These are phyloP conservation scores for Nestor notabilis DNA, from an alignment of 2,113 vertebrate genomes.

Conservation along the genomic window DNA sequence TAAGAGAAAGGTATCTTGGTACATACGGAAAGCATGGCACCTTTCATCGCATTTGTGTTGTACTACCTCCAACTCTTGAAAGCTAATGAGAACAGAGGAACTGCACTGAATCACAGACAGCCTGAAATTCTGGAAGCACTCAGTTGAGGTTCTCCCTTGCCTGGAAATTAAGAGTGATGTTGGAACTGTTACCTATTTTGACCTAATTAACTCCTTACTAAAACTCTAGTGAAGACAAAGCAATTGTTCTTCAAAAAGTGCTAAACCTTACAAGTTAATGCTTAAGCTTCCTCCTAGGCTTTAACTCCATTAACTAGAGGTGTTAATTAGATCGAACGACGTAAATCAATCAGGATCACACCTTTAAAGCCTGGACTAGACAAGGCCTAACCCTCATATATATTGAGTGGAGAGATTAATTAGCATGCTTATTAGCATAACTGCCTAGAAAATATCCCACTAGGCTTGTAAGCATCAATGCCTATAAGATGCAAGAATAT, in stretches of 20 bases:
- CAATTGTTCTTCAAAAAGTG: background rate
- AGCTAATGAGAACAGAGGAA: background rate
- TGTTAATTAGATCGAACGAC: constrained; percentile 4
- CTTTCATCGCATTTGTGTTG: background rate
- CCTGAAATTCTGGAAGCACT: background rate
- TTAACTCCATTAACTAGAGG: background rate
- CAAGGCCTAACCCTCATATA: background rate
- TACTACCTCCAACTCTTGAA: background rate
- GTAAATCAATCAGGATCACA: constrained; percentile 18
- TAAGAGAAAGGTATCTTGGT: background rate
- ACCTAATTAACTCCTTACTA: background rate
- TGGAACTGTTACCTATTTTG: background rate
- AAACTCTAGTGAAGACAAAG: background rate
- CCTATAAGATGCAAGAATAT: background rate
- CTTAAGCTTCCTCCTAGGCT: background rate
- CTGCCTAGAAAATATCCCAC: background rate
- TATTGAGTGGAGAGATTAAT: constrained; percentile 11
- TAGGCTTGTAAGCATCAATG: background rate
- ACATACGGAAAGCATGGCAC: rapidly evolving
- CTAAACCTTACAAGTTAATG: background rate
- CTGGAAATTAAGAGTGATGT: background rate
- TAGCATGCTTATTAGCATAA: background rate
- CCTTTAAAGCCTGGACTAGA: background rate
- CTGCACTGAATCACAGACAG: background rate
- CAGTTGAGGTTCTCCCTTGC: background rate